Conservation (phyloP, 2,797 vertebrate genomes). For the Sebastolobus alascanus region DNA sequence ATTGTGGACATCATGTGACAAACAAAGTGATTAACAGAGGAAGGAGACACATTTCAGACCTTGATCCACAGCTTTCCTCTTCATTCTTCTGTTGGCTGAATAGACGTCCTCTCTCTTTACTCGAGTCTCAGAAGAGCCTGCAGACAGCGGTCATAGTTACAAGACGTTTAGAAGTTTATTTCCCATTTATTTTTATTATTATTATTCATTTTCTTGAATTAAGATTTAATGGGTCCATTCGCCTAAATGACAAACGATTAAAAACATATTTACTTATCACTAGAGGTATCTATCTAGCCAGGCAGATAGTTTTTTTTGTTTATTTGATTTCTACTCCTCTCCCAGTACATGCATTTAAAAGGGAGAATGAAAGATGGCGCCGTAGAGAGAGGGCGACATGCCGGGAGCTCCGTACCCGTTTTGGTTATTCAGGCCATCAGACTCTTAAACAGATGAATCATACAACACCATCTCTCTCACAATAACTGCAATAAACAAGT, state of each 20-base stretch:
- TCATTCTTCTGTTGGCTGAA: constrained; percentile 65
- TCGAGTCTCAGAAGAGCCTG: constrained; percentile 51
- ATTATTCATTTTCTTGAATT: no score
- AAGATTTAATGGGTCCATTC: not conserved
- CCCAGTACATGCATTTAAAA: not conserved
- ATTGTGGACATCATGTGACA: constrained; percentile 55
- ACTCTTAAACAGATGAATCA: no score
- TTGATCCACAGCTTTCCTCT: constrained; percentile 83
- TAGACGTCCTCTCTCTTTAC: constrained; percentile 24
- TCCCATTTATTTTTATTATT: no score
- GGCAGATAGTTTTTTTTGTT: not conserved
- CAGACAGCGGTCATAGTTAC: not conserved
- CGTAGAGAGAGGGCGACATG: no score
- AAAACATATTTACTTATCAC: no score
- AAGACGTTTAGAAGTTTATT: no score
- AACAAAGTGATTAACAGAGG: constrained; percentile 30
- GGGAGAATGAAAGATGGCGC: no score
- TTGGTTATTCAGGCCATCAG: no score
- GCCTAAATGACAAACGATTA: not conserved
- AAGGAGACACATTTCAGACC: constrained; percentile 71
- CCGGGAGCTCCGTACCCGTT: no score
- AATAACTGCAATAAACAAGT: no score
- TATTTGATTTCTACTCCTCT: not conserved
- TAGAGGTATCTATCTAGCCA: not conserved
- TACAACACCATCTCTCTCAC: no score